Conservation (phyloP, 2,888 invertebrate genomes). For the Heliconius ethilla region DNA sequence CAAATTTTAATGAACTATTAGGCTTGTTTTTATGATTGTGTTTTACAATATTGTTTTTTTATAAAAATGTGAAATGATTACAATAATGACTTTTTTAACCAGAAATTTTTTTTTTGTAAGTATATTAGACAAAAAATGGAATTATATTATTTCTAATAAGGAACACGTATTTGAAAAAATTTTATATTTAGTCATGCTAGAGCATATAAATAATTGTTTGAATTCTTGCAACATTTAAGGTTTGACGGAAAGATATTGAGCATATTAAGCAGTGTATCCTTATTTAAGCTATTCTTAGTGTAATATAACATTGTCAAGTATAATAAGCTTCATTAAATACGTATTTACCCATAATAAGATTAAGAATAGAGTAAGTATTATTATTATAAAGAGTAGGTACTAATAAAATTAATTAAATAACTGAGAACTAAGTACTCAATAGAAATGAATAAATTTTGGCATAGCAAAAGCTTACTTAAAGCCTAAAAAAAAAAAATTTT, state of each 20-base stretch:
- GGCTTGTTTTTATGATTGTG: no score
- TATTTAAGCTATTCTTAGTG: conserved; percentile 24
- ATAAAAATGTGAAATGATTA: conserved; percentile 1
- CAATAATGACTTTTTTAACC: conserved; percentile 32
- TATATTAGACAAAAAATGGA: conserved; percentile 23
- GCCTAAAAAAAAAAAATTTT: no score
- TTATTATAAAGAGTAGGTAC: no score
- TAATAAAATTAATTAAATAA: no score
- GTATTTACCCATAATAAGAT: no score
- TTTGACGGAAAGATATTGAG: conserved; percentile 39
- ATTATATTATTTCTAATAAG: conserved; percentile 31
- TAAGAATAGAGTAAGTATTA: no score
- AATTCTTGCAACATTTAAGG: conserved; percentile 36
- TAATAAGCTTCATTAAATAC: not conserved
- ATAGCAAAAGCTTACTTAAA: no score
- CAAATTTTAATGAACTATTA: no score
- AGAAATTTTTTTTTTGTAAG: conserved; percentile 17
- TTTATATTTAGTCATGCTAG: conserved; percentile 27
- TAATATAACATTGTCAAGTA: not conserved
- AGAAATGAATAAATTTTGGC: no score
- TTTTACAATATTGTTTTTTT: not conserved
- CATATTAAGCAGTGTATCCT: conserved; percentile 19
- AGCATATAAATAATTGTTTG: conserved; percentile 25
- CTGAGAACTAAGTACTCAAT: no score
- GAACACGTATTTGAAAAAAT: conserved; percentile 33